Conservation (phyloP, 2,797 vertebrate species). For the Enteromius mattozi region DNA sequence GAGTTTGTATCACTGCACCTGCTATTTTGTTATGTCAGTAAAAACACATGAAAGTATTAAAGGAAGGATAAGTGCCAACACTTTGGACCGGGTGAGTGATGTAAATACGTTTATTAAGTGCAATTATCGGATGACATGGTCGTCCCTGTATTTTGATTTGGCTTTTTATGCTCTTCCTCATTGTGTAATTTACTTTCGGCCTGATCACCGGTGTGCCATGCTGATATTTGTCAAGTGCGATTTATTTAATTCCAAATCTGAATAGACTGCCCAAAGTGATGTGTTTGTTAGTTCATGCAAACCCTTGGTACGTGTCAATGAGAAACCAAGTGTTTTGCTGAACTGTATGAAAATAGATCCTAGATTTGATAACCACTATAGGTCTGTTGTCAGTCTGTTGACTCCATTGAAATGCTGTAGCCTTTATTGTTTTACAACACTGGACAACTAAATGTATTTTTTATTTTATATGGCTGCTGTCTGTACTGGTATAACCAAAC, state of each 20-base stretch:
- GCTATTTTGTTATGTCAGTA: slow-evolving; percentile 59
- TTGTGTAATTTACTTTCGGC: slow-evolving; percentile 45
- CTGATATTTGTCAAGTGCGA: slow-evolving; percentile 57
- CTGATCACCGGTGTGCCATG: slow-evolving; percentile 59
- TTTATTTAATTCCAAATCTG: slow-evolving; percentile 55
- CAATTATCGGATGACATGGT: slow-evolving; percentile 72
- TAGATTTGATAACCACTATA: slow-evolving; percentile 32
- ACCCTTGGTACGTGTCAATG: slow-evolving; percentile 8
- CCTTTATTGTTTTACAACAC: slow-evolving; percentile 26
- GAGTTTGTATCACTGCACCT: slow-evolving; percentile 57
- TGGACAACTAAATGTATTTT: slow-evolving; percentile 3
- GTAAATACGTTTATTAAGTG: slow-evolving; percentile 73
- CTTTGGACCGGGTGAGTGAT: slow-evolving; percentile 60
- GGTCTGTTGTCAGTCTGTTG: slow-evolving; percentile 42
- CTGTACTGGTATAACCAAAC: slow-evolving; percentile 14
- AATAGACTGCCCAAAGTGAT: slow-evolving; percentile 54
- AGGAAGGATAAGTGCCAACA: slow-evolving; percentile 51
- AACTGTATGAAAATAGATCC: slow-evolving; percentile 42
- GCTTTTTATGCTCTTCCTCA: slow-evolving; percentile 36
- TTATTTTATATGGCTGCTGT: slow-evolving; percentile 21
- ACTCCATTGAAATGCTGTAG: slow-evolving; percentile 53
- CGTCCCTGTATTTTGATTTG: slow-evolving; percentile 48
- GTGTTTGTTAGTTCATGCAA: slow-evolving; percentile 43
- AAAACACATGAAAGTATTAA: slow-evolving; percentile 68
- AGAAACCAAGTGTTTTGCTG: slow-evolving; percentile 46